Conservation (phyloP, 1,140 invertebrate species). For the Cheumatopsyche charites region DNA sequence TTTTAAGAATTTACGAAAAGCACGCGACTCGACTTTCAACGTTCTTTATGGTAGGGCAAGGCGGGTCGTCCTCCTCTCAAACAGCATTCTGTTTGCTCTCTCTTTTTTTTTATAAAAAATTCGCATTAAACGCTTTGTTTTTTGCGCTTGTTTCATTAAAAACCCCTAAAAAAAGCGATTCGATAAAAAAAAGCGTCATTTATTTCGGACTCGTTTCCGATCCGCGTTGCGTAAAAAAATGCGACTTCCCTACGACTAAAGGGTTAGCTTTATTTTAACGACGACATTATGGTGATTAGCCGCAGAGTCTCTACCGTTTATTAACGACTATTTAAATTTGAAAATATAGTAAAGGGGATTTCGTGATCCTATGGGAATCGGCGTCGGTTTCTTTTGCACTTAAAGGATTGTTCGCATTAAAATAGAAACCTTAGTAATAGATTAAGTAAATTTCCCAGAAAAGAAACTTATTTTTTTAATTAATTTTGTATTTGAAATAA, state of each 20-base stretch:
- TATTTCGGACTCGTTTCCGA: slow-evolving; percentile 28
- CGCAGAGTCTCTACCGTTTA: background rate
- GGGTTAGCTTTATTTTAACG: slow-evolving; percentile 21
- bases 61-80: background rate
- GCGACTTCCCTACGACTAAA: background rate
- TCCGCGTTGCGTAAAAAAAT: background rate
- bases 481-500: no score
- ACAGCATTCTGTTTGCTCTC: no score
- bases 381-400: no score
- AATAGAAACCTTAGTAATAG: background rate
- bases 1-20: slow-evolving; percentile 36
- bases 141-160: slow-evolving; percentile 29
- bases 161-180: slow-evolving; percentile 1
- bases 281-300: slow-evolving; percentile 23
- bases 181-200: slow-evolving; percentile 31
- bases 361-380: no score
- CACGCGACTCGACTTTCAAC: slow-evolving; percentile 35
- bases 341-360: background rate
- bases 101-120: slow-evolving; percentile 13
- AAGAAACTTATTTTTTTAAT: no score
- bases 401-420: background rate
- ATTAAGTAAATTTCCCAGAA: background rate
- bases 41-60: slow-evolving; percentile 16
- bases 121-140: slow-evolving; percentile 37
- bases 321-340: slow-evolving; percentile 23